phyloP scores from a whole-genome alignment of 2,797 vertebrate genomes.

The Decapterus maruadsi region DNA sequence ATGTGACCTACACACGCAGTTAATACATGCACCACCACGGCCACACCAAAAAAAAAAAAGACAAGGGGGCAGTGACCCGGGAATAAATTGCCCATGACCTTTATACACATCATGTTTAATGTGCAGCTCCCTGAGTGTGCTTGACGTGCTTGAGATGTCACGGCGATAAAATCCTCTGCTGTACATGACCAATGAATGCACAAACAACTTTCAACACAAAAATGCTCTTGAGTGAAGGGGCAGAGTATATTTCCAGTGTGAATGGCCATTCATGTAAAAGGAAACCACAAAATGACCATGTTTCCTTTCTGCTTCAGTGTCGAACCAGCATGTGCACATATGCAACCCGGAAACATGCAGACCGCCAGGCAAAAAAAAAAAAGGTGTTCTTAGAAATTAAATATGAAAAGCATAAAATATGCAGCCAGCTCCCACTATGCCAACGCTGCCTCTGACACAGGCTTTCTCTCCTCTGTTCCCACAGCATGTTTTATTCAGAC shows the following conservation, averaged over 20 bases:
- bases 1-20: slow-evolving; percentile 64
- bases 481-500: slow-evolving; percentile 82
- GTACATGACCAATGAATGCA: slow-evolving; percentile 57
- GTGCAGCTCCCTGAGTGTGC: slow-evolving; percentile 21
- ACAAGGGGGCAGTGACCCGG: slow-evolving; percentile 26
- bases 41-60: slow-evolving; percentile 7
- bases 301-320: slow-evolving; percentile 65
- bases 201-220: slow-evolving; percentile 72
- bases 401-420: slow-evolving; percentile 83
- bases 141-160: slow-evolving; percentile 35
- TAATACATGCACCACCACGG: slow-evolving; percentile 34
- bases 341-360: slow-evolving; percentile 60
- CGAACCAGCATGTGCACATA: slow-evolving; percentile 48
- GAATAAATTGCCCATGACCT: slow-evolving; percentile 67
- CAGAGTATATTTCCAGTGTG: slow-evolving; percentile 63
- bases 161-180: slow-evolving; percentile 36
- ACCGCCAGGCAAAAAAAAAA: slow-evolving; percentile 34
- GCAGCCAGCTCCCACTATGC: slow-evolving; percentile 74
- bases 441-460: slow-evolving; percentile 70
- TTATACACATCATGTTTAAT: slow-evolving; percentile 46
- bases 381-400: slow-evolving; percentile 84
- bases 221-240: slow-evolving; percentile 61
- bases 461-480: slow-evolving; percentile 70
- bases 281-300: slow-evolving; percentile 76
- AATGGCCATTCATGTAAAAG: slow-evolving; percentile 78